Conservation (phyloP, 2,113 vertebrate species). For the Pelusios castaneus region DNA sequence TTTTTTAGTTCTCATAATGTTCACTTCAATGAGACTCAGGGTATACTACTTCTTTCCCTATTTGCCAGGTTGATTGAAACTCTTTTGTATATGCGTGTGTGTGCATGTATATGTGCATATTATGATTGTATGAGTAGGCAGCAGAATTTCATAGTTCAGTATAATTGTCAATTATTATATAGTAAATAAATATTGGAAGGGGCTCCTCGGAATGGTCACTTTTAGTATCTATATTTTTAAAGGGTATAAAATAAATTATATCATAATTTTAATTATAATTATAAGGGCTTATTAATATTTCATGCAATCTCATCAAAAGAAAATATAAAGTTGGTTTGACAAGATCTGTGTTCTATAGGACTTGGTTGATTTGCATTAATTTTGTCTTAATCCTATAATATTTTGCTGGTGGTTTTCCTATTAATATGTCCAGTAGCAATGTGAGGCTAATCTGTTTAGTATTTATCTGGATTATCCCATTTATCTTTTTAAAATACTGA, state of each 20-base stretch:
- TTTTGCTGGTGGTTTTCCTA: background rate
- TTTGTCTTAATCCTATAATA: background rate
- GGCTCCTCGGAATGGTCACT: background rate
- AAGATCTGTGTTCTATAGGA: background rate
- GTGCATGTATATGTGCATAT: background rate
- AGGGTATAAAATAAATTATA: background rate
- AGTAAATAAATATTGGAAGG: background rate
- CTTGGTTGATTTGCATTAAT: background rate
- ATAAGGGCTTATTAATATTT: background rate
- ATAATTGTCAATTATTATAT: background rate
- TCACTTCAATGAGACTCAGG: background rate
- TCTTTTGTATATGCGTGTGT: accelerated
- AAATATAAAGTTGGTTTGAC: background rate
- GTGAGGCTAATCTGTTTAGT: background rate
- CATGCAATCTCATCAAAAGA: background rate
- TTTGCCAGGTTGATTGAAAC: background rate
- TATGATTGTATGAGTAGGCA: background rate
- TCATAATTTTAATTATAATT: background rate
- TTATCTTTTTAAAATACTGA: background rate
- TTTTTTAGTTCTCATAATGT: background rate
- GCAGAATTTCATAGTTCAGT: background rate
- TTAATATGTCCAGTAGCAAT: background rate
- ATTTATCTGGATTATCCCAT: background rate
- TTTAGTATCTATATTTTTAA: background rate
- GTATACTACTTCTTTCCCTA: background rate